Conservation (phyloP, 2,797 vertebrate species). For the Phylloscopus collybita region DNA sequence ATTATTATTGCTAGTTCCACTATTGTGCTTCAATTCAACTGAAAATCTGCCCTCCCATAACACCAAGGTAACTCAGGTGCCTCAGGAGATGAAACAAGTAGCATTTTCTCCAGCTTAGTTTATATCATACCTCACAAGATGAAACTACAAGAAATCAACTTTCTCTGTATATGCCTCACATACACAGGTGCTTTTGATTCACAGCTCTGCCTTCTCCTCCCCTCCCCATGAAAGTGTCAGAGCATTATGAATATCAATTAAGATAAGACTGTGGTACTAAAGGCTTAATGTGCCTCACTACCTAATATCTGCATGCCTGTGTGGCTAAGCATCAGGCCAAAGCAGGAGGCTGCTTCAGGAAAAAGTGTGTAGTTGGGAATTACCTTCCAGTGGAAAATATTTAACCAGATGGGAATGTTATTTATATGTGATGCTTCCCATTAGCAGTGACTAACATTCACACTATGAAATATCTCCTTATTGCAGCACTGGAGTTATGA, state of each 20-base stretch:
- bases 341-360: neutral
- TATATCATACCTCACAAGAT: neutral
- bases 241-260: constrained; percentile 60
- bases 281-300: constrained; percentile 35
- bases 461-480: neutral
- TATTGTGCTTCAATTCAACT: neutral
- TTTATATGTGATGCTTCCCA: neutral
- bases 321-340: neutral
- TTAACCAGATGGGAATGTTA: constrained; percentile 3
- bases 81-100: constrained; percentile 19
- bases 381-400: constrained; percentile 19
- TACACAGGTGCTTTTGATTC: constrained; percentile 48
- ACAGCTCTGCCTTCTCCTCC: constrained; percentile 46
- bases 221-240: neutral
- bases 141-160: constrained; percentile 31
- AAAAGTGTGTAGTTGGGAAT: neutral
- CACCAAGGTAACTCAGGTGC: constrained; percentile 46
- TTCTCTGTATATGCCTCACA: constrained; percentile 38
- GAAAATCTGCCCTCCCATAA: constrained; percentile 31
- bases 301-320: neutral
- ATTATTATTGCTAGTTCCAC: constrained; percentile 43
- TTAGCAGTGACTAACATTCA: neutral
- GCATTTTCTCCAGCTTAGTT: constrained; percentile 20
- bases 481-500: neutral
- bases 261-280: constrained; percentile 49